phyloP scores from a whole-genome alignment of 2,888 invertebrate species.

The Cryptosula pallasiana region DNA sequence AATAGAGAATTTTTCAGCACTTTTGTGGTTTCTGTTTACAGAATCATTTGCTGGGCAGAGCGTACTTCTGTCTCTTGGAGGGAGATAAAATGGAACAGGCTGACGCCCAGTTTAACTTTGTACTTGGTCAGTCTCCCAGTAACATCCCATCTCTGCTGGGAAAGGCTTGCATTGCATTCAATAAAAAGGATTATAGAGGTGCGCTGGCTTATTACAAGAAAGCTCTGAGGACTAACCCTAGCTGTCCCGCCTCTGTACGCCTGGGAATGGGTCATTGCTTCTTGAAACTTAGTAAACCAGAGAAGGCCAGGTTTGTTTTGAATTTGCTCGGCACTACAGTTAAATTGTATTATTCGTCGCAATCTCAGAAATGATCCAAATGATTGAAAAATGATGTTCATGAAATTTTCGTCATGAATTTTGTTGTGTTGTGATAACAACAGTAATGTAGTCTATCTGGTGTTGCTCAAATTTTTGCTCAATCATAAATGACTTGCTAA shows the following conservation, averaged over 20 bases:
- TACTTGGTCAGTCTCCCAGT: conserved; percentile 75
- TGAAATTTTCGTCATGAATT: too few relatives aligned
- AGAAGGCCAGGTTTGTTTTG: conserved; percentile 72
- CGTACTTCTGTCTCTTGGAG: conserved; percentile 95
- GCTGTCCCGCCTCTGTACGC: conserved; percentile 91
- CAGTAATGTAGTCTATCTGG: background rate
- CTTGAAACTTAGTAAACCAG: conserved; percentile 87
- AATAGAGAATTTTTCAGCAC: too few relatives aligned
- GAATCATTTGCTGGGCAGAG: conserved; percentile 94
- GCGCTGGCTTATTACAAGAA: conserved; percentile 97
- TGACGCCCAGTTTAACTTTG: conserved; percentile 98
- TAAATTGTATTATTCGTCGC: too few relatives aligned
- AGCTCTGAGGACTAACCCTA: conserved; percentile 89
- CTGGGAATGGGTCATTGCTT: conserved; percentile 99
- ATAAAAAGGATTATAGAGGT: conserved; percentile 85
- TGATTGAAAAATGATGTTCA: too few relatives aligned
- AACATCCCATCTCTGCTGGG: conserved; percentile 95
- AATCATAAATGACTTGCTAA: too few relatives aligned
- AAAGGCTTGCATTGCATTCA: conserved; percentile 98
- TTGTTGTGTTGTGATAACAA: too few relatives aligned
- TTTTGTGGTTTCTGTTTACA: too few relatives aligned
- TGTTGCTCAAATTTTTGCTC: too few relatives aligned
- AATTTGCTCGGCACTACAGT: too few relatives aligned
- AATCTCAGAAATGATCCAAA: too few relatives aligned
- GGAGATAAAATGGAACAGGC: conserved; percentile 99